Conservation (phyloP, 2,797 vertebrate genomes). For the Macropodus opercularis region DNA sequence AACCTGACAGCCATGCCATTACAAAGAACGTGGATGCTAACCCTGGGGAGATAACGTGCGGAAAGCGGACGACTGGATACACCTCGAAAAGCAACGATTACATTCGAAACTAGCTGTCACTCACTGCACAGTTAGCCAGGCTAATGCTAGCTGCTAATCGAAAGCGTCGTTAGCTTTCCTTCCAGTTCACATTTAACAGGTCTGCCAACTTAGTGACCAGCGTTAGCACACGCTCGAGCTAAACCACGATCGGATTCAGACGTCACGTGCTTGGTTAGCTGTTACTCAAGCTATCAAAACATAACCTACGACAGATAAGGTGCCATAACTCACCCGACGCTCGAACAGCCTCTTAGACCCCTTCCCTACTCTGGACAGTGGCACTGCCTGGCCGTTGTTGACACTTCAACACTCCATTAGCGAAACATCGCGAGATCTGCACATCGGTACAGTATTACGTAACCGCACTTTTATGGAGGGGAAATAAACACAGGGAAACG, state of each 20-base stretch:
- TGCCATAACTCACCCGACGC: slow-evolving; percentile 74
- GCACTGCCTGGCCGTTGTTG: slow-evolving; percentile 70
- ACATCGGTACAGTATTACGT: slow-evolving; percentile 53
- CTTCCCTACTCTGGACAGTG: slow-evolving; percentile 71
- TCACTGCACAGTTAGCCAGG: slow-evolving; percentile 40
- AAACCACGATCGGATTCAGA: not conserved
- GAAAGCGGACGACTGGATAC: not conserved
- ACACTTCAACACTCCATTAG: slow-evolving; percentile 74
- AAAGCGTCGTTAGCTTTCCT: slow-evolving; percentile 43
- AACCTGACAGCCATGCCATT: slow-evolving; percentile 43
- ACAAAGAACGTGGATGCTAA: not conserved
- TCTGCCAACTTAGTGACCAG: slow-evolving; percentile 55
- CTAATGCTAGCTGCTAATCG: slow-evolving; percentile 58
- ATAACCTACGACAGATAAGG: not conserved
- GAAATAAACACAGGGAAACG: not conserved
- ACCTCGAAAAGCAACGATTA: not conserved
- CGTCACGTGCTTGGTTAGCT: not conserved
- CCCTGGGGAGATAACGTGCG: not conserved
- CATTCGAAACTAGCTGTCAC: not conserved
- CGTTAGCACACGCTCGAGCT: slow-evolving; percentile 44
- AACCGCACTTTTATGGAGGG: slow-evolving; percentile 38
- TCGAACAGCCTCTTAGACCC: slow-evolving; percentile 62
- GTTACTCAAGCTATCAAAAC: not conserved
- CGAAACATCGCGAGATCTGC: slow-evolving; percentile 75
- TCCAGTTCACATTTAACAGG: slow-evolving; percentile 38